Conservation (phyloP, 2,797 vertebrate genomes). For the Micromesistius poutassou region DNA sequence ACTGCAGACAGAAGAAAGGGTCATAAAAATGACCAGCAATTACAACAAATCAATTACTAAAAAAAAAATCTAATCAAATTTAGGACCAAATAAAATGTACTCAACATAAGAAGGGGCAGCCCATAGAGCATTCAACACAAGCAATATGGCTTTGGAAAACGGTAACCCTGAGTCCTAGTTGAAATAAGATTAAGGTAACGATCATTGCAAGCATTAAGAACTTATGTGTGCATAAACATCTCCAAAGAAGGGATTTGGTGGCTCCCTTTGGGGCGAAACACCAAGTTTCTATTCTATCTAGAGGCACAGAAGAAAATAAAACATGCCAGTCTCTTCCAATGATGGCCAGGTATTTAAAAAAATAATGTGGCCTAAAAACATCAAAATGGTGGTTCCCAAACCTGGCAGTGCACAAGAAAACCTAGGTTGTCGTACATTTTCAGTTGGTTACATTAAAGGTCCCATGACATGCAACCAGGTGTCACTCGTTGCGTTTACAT, state of each 20-base stretch:
- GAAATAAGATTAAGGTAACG: background rate
- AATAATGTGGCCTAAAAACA: background rate
- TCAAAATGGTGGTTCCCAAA: background rate
- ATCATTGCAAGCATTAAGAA: background rate
- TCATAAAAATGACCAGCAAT: background rate
- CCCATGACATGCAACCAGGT: no score
- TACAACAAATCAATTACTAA: background rate
- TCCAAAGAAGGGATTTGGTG: background rate
- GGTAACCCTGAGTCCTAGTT: background rate
- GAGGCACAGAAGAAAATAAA: background rate
- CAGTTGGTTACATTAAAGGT: background rate
- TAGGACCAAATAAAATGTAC: background rate
- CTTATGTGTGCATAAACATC: background rate
- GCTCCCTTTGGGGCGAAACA: background rate
- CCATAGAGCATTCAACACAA: background rate
- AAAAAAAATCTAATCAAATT: background rate
- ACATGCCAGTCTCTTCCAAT: background rate
- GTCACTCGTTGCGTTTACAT: no score
- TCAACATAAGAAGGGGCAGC: background rate
- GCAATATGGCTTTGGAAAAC: background rate
- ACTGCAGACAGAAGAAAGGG: background rate
- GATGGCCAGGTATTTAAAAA: background rate
- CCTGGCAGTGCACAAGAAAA: background rate
- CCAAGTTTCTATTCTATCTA: background rate
- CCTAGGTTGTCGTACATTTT: background rate